Evolutionary conservation across 2,797 vertebrate genomes (phyloP), one percentile per base, ranked within the genome.

Genomic region (Enteromius unitaeniatus): DNA sequence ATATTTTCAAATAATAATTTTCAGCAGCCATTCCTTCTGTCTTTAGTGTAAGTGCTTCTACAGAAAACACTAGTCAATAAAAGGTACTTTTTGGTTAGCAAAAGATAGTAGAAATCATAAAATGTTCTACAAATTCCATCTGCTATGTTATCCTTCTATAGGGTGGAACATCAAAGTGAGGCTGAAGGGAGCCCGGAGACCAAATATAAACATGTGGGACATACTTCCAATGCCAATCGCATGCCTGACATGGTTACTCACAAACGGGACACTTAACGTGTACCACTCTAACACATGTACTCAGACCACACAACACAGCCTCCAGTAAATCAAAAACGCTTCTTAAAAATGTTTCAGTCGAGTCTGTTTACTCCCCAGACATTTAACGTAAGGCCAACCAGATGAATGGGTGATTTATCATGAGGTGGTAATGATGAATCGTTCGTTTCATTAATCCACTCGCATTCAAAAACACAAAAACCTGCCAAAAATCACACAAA

Each of bases 151-250:
- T 28, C 42, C 64, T 65, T 70, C 51, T 47, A 21, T 45, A 70
- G 67, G 60, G 13, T 3, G 51, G 84, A 49, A 82, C 51, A 65
- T 81, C 87, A 79, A 85, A 79, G 79, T 53, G 11, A 84, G 47
- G 31, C 15, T 34, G 55, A 76, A 69, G 28, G 69, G 53, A 84
- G 79, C 85, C 79, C n/a, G 17, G 68, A 81, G 82, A 45, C 78
- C 83, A 81, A 79, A 80, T 86, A 88, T 82, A 82, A 79, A 85
- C 83, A 85, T 64, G 9, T 42, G 68, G 67, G 55, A 85, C 75
- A 85, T 76, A 75, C 15, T 45, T 78, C 51, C 58, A 76, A 78
- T 55, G 84, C 81, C 81, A 55, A 68, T n/a, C 1, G 51, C 65
- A 84, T 84, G 73, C 79, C 82, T 82, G 62, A 77, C 78, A 85